Conservation (phyloP, 2,888 invertebrate species). For the Pachycephus smyrnensis region DNA sequence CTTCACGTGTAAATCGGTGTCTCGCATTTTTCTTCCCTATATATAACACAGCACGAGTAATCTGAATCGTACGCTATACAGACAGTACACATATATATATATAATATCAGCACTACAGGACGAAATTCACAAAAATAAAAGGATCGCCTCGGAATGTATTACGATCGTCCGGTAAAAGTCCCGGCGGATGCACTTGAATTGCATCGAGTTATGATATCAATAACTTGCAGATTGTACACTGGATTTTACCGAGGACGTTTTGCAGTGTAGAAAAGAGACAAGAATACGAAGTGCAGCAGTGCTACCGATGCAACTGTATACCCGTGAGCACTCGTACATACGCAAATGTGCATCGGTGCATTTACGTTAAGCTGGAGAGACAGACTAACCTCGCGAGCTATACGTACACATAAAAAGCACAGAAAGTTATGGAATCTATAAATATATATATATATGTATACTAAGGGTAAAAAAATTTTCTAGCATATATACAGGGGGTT, state of each 20-base stretch:
- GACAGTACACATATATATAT: background rate
- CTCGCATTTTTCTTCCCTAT: background rate
- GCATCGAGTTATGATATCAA: constrained; percentile 54
- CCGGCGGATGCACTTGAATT: constrained; percentile 24
- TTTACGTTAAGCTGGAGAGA: background rate
- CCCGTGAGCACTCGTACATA: too few species aligned
- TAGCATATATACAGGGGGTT: background rate
- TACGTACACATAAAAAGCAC: background rate
- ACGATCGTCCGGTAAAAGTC: background rate
- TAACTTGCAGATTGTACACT: constrained; percentile 37
- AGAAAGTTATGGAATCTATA: background rate
- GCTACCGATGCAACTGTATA: too few species aligned
- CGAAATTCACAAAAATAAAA: background rate
- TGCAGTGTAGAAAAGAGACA: background rate
- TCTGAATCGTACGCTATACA: background rate
- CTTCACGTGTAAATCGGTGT: background rate
- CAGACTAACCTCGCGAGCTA: background rate
- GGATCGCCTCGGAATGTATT: background rate
- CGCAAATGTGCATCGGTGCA: background rate
- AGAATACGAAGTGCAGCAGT: too few species aligned
- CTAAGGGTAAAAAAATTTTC: background rate
- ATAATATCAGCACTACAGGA: background rate
- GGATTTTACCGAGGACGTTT: background rate
- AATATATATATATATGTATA: background rate
- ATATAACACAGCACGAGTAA: background rate